Base-by-base conservation (phyloP, 1,140 invertebrate species). In the Pogonomyrmex barbatus region DNA sequence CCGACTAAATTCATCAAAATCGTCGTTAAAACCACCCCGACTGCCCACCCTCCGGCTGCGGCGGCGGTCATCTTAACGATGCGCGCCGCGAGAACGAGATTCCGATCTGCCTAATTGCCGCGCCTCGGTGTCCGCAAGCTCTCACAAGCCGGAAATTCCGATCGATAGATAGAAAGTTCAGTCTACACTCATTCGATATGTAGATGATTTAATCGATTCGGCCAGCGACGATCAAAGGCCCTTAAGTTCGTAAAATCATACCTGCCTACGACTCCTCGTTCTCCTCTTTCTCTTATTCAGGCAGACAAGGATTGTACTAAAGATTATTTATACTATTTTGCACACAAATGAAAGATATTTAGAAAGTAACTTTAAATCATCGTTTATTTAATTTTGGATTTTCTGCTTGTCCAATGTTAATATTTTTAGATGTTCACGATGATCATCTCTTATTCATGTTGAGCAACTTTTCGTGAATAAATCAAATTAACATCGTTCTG, bases 1-100 rank as follows among this genome's bases (percentile, higher is more conserved):
- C 85, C 86, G 86, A 91, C 91, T 90, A 92, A 93, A 93, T 93
- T 92, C 91, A 91, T 93, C 92, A 93, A 93, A 94, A 91, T 93
- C 85, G 85, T 91, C 88, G 89, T 93, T 93, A 92, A 91, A 90
- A 62, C 70, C 67, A 62, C 68, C 77, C 65, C 67, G 67, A 65
- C 58, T 36, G 68, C 8, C 70, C 76, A 39, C 45, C 87, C 84
- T 77, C 56, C 54, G 87, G 70, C 68, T n/a, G 36, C 36, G 24
- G 24, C 50, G 47, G 14, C 62, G n/a, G 58, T 30, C 8, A 50
- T 67, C 65, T 84, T 90, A 90, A 88, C 88, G 88, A 90, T 83
- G 86, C 58, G 73, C 78, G 54, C 89, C 67, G 83, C 89, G 89
- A 90, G 86, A 88, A 90, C 73, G 77, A 90, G 87, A 90, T 90